These are phyloP conservation scores for Sebastes glaucus DNA, from an alignment of 2,797 vertebrate genomes.

Conservation along the genomic window DNA sequence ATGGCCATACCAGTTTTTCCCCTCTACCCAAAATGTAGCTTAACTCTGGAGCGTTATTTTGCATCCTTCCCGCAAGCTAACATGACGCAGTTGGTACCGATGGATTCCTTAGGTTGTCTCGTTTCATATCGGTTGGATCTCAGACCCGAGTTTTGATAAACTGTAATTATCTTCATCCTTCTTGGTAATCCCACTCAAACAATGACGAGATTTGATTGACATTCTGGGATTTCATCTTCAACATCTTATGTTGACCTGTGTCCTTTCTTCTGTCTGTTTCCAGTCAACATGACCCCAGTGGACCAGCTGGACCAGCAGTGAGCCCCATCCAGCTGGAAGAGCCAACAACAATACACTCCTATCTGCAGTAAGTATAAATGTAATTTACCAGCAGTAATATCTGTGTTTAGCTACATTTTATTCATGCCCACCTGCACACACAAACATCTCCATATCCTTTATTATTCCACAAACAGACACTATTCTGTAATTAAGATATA, in stretches of 20 bases:
- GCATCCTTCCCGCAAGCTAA: no score
- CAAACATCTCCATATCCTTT: background rate
- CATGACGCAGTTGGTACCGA: no score
- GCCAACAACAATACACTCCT: constrained; percentile 76
- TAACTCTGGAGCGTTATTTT: no score
- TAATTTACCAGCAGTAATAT: background rate
- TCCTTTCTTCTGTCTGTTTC: constrained; percentile 29
- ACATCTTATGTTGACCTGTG: background rate
- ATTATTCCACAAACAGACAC: no score
- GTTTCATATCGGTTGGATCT: no score
- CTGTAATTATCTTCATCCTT: background rate
- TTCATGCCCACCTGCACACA: background rate
- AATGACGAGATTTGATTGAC: background rate
- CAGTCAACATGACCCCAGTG: constrained; percentile 93
- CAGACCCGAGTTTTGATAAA: background rate
- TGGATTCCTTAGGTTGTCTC: no score
- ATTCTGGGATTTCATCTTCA: background rate
- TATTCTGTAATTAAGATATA: no score
- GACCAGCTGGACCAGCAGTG: constrained; percentile 88
- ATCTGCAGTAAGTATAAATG: constrained; percentile 79
- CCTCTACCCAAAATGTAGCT: no score
- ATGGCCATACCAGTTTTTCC: no score
- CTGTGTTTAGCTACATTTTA: background rate
- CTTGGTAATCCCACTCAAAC: background rate
- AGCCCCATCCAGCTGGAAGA: constrained; percentile 85